Evolutionary conservation across 2,113 vertebrate genomes (phyloP).

Genomic region (Bolborhynchus lineola): DNA sequence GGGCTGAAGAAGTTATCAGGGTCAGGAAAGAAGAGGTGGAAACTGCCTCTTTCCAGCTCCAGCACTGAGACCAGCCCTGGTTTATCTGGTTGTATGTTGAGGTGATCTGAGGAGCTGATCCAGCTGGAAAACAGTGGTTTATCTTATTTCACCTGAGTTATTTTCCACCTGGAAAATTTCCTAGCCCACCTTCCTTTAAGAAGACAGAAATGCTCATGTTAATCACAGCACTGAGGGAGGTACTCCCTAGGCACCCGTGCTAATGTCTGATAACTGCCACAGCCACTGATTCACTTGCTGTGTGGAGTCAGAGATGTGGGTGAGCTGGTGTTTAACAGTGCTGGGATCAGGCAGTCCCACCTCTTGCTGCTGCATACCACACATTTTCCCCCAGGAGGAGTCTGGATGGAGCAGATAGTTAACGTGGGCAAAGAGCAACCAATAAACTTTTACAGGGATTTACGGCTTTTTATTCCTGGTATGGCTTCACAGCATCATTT

Average conservation of each 20-base stretch:
- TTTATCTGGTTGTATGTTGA: neutral
- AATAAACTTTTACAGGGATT: neutral
- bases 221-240: neutral
- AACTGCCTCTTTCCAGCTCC: neutral
- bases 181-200: neutral
- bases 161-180: neutral
- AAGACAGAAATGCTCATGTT: neutral
- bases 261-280: neutral
- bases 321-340: neutral
- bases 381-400: neutral
- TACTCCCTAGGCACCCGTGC: neutral
- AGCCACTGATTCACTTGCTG: neutral
- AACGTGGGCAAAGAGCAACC: neutral
- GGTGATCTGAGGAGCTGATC: neutral
- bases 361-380: neutral
- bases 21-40: neutral
- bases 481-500: neutral
- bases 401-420: neutral
- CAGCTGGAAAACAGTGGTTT: neutral
- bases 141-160: neutral
- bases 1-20: neutral
- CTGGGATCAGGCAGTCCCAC: neutral
- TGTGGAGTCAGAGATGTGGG: neutral
- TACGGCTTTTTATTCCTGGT: neutral
- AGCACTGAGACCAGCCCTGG: neutral